These are phyloP conservation scores for Coilia nasus DNA, from an alignment of 2,797 vertebrate genomes.

Conservation along the genomic window DNA sequence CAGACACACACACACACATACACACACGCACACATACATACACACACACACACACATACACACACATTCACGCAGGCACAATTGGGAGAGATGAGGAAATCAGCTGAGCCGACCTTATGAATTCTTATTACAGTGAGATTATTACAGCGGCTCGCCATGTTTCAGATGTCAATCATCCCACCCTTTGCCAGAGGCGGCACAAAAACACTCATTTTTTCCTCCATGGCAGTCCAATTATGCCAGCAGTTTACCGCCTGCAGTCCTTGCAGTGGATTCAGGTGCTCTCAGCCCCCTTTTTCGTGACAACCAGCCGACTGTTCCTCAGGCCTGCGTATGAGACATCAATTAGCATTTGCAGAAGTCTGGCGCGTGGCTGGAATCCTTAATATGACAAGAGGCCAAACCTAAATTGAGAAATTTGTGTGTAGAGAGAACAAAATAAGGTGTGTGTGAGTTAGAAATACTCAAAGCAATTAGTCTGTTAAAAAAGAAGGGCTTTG, in stretches of 20 bases:
- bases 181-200: constrained; percentile 55
- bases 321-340: constrained; percentile 51
- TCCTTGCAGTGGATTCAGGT: not conserved
- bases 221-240: constrained; percentile 56
- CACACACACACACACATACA: constrained; percentile 40
- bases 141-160: constrained; percentile 54
- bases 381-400: constrained; percentile 38
- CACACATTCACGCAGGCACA: constrained; percentile 22
- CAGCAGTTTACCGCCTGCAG: constrained; percentile 47
- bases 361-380: constrained; percentile 36
- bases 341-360: constrained; percentile 48
- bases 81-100: constrained; percentile 48
- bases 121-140: constrained; percentile 66
- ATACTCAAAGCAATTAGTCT: constrained; percentile 5
- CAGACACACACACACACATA: not conserved
- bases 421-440: not conserved
- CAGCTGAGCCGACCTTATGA: constrained; percentile 53
- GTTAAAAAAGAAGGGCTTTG: not conserved
- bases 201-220: constrained; percentile 54
- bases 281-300: constrained; percentile 28
- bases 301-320: constrained; percentile 50
- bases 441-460: not conserved
- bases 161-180: constrained; percentile 59
- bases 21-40: not conserved
- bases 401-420: constrained; percentile 31